Base-by-base conservation (phyloP, 2,797 vertebrate genomes). In the Falco biarmicus region DNA sequence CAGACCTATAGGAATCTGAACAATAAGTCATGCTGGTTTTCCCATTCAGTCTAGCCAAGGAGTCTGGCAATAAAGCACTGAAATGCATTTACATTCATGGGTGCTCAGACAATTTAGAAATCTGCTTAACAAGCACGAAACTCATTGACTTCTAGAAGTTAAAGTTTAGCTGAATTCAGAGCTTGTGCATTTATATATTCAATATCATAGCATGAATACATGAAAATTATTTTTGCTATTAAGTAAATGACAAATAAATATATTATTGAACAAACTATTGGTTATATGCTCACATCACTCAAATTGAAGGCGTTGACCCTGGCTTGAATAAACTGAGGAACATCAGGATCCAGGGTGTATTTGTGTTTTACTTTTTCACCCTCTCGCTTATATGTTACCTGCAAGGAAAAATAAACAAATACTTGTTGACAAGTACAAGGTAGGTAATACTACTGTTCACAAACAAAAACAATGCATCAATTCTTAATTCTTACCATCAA, bases 321-420 rank as follows among this genome's bases (percentile, higher is more conserved):
- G 87, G 99, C 99, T 97, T 99, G 99, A 95, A 99, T 97, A 90
- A 99, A 98, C 94, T 98, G 98, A 64, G 99, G 99, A 59, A 98
- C 85, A 86, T 99, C 99, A 29, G 98, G 39, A 82, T 99, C 99
- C 70, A 99, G 98, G 32, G 98, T 98, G 82, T 99, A 99, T 26
- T 98, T 99, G 96, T 99, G 99, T 97, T 98, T 98, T 88, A 98
- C 96, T 97, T 99, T 99, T 96, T 99, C 99, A 79, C 99, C 99
- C 65, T 98, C 99, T 95, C 99, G 98, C 96, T 99, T 99, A 87
- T 99, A 99, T 11, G 98, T 98, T 98, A 98, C 97, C 99, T 99
- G 98, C n/a, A 97, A 91, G 88, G 69, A 92, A 89, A 97, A 84
- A 91, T 4, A 89, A 93, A 78, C 15, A 66, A 60, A 64, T 19